These are phyloP conservation scores for Noctua pronuba DNA, from an alignment of 2,888 invertebrate genomes.

Conservation along the genomic window DNA sequence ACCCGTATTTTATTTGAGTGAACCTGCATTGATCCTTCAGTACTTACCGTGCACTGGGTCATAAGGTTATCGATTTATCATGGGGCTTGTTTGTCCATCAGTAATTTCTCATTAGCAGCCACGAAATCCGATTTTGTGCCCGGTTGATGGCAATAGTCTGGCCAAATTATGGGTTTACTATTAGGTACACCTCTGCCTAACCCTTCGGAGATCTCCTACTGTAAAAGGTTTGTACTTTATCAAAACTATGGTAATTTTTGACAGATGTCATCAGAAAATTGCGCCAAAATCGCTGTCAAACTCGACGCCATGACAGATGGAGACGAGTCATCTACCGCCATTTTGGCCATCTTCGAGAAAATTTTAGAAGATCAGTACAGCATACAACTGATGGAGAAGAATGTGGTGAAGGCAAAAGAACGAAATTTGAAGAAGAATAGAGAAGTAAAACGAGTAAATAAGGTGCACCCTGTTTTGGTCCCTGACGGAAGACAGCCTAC, in stretches of 20 bases:
- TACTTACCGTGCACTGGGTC: too few species aligned
- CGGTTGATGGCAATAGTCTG: too few species aligned
- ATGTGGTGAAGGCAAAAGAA: slow-evolving; percentile 71
- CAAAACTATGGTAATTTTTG: slow-evolving; percentile 11
- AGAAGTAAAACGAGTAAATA: slow-evolving; percentile 60
- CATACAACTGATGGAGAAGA: slow-evolving; percentile 73
- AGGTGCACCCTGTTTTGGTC: slow-evolving; percentile 74
- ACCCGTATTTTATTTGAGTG: too few species aligned
- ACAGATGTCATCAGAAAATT: slow-evolving; percentile 81
- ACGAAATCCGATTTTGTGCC: too few species aligned
- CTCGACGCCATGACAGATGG: slow-evolving; percentile 74
- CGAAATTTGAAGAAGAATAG: slow-evolving; percentile 58
- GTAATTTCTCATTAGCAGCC: too few species aligned
- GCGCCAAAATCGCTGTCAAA: slow-evolving; percentile 80
- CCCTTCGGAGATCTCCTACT: too few species aligned
- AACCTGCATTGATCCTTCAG: too few species aligned
- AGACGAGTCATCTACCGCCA: slow-evolving; percentile 62
- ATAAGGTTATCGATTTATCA: too few species aligned
- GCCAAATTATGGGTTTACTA: too few species aligned
- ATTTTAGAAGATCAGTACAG: slow-evolving; percentile 78
- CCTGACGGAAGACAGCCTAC: slow-evolving; percentile 72
- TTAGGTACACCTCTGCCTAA: too few species aligned
- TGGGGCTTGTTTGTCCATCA: too few species aligned
- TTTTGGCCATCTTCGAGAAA: slow-evolving; percentile 71
- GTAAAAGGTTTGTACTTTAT: too few species aligned